Conservation (phyloP, 1,140 invertebrate genomes). For the Gonioctena quinquepunctata region DNA sequence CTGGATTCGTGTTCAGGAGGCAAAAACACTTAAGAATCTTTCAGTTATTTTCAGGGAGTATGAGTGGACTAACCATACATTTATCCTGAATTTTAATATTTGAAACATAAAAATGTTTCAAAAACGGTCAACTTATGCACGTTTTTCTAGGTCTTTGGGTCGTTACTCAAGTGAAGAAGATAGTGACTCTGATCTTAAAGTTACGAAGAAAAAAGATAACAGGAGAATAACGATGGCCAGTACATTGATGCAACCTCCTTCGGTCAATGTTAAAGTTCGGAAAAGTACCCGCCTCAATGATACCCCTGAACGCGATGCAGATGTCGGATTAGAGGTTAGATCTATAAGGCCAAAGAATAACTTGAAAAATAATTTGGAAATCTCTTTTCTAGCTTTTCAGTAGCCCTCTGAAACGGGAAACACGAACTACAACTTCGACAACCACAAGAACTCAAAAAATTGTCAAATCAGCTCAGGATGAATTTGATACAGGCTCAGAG, state of each 20-base stretch:
- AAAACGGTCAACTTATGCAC: too few relatives aligned
- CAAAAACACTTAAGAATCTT: too few relatives aligned
- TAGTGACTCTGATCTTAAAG: conserved; percentile 53
- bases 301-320: conserved; percentile 21
- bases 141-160: conserved; percentile 57
- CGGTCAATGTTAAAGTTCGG: background rate
- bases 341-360: background rate
- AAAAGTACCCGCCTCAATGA: conserved; percentile 21
- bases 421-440: conserved; percentile 14
- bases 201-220: conserved; percentile 55
- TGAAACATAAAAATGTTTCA: too few relatives aligned
- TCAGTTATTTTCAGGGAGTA: too few relatives aligned
- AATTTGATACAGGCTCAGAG: conserved; percentile 59
- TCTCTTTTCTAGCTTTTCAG: background rate
- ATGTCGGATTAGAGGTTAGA: background rate
- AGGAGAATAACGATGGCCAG: conserved; percentile 57
- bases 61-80: too few relatives aligned
- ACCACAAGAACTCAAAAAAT: conserved; percentile 54
- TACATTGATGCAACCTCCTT: conserved; percentile 56
- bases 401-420: conserved; percentile 28
- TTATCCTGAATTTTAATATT: too few relatives aligned
- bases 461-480: conserved; percentile 50
- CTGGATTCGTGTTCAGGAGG: too few relatives aligned
- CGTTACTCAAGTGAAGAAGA: conserved; percentile 65
- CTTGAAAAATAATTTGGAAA: too few relatives aligned